Evolutionary conservation across 2,113 vertebrate genomes (phyloP).

Genomic region (Chloebia gouldiae): DNA sequence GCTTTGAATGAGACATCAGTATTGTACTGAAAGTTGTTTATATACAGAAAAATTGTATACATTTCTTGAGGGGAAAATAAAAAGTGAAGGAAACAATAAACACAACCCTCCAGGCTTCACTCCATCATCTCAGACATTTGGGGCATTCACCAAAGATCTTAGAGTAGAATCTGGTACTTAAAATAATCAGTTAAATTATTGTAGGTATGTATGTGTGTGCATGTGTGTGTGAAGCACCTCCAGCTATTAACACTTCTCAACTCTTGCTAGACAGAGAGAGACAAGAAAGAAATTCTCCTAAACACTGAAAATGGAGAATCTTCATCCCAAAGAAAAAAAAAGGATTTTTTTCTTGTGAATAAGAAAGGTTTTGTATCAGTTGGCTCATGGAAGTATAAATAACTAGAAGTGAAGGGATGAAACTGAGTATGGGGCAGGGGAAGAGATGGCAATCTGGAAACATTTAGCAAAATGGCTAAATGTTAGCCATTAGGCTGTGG

Average conservation of each 20-base stretch:
- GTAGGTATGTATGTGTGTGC: not conserved
- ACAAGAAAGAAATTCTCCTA: not conserved
- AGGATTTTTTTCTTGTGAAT: not conserved
- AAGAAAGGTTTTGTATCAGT: not conserved
- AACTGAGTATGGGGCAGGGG: not conserved
- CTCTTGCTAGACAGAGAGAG: not conserved
- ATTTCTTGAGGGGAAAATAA: not conserved
- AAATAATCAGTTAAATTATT: not conserved
- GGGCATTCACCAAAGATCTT: not conserved
- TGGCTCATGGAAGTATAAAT: not conserved
- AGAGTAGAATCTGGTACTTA: not conserved
- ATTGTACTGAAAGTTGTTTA: not conserved
- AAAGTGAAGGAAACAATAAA: not conserved
- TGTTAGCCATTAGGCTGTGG: not conserved
- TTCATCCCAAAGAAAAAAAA: not conserved
- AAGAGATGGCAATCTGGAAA: slow-evolving; percentile 25
- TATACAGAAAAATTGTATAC: not conserved
- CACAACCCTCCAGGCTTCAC: not conserved
- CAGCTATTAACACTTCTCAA: not conserved
- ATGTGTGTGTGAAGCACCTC: not conserved
- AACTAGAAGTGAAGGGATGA: slow-evolving; percentile 34
- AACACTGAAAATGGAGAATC: not conserved
- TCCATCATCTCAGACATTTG: not conserved
- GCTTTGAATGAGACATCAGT: not conserved
- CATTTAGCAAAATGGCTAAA: slow-evolving; percentile 32